These are phyloP conservation scores for Yponomeuta sedellus DNA, from an alignment of 2,888 invertebrate genomes.

Conservation along the genomic window DNA sequence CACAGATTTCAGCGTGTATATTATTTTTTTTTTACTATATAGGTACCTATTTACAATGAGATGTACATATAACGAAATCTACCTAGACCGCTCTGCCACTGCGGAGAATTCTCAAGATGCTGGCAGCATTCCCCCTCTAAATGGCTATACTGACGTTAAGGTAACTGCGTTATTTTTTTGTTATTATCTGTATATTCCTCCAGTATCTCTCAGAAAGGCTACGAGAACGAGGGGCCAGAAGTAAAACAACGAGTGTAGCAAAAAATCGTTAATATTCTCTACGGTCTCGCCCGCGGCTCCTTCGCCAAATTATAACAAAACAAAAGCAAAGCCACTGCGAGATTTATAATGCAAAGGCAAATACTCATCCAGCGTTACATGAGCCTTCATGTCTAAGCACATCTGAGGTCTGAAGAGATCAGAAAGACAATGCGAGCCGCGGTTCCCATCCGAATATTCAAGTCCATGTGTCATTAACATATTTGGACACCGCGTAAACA, in stretches of 20 bases:
- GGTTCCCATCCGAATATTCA: conserved; percentile 51
- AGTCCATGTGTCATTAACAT: conserved; percentile 59
- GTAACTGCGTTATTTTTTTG: too few species aligned
- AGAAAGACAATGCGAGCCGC: conserved; percentile 44
- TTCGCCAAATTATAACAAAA: conserved; percentile 71
- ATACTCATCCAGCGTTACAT: conserved; percentile 29
- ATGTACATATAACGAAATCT: too few species aligned
- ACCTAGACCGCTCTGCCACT: too few species aligned
- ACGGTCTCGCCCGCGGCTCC: conserved; percentile 59
- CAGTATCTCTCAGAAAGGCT: too few species aligned
- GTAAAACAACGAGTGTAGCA: conserved; percentile 18
- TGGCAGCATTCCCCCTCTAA: too few species aligned
- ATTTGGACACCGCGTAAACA: conserved; percentile 56
- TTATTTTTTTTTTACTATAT: too few species aligned
- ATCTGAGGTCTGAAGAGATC: neutral
- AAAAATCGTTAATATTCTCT: conserved; percentile 65
- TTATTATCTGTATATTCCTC: too few species aligned
- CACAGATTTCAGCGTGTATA: too few species aligned
- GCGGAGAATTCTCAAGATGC: too few species aligned
- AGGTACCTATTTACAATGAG: too few species aligned
- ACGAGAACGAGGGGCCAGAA: neutral
- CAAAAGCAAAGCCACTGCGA: conserved; percentile 54
- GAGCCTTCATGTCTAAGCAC: conserved; percentile 28
- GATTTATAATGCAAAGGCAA: conserved; percentile 61
- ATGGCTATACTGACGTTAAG: too few species aligned